Evolutionary conservation across 1,140 invertebrate species (phyloP).

Genomic region (Sarcophaga bullata): DNA sequence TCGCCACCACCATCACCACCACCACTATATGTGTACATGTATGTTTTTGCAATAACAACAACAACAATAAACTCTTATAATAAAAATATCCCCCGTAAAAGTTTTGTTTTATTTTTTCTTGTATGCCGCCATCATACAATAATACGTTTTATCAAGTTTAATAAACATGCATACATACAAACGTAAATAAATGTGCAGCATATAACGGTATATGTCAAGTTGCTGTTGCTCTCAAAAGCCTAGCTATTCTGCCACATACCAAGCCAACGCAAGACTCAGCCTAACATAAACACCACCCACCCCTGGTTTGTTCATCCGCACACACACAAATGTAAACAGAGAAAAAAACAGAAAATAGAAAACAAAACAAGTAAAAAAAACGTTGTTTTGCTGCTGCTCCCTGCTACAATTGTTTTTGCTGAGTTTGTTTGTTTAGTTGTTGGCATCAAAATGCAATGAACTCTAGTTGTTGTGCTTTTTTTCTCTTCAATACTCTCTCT

Average conservation of each 20-base stretch:
- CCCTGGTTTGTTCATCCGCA: conserved; percentile 6
- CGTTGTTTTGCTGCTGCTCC: not conserved
- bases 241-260: not conserved
- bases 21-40: not conserved
- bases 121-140: conserved; percentile 20
- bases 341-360: not conserved
- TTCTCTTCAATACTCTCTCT: not conserved
- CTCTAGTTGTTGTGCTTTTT: conserved; percentile 50
- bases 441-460: conserved; percentile 64
- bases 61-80: not conserved
- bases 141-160: not conserved
- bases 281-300: conserved; percentile 15
- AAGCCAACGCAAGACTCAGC: not conserved
- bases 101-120: conserved; percentile 45
- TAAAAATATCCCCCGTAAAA: conserved; percentile 43
- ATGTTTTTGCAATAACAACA: conserved; percentile 10
- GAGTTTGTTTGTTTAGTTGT: conserved; percentile 51
- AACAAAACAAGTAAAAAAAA: not conserved
- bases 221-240: not conserved
- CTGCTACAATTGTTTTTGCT: conserved; percentile 15
- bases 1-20: not conserved
- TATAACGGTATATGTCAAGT: not conserved
- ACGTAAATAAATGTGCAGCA: not conserved
- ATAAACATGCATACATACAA: not conserved
- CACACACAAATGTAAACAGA: not conserved